Evolutionary conservation across 2,888 invertebrate genomes (phyloP).

Genomic region (Rhabditoides inermis): DNA sequence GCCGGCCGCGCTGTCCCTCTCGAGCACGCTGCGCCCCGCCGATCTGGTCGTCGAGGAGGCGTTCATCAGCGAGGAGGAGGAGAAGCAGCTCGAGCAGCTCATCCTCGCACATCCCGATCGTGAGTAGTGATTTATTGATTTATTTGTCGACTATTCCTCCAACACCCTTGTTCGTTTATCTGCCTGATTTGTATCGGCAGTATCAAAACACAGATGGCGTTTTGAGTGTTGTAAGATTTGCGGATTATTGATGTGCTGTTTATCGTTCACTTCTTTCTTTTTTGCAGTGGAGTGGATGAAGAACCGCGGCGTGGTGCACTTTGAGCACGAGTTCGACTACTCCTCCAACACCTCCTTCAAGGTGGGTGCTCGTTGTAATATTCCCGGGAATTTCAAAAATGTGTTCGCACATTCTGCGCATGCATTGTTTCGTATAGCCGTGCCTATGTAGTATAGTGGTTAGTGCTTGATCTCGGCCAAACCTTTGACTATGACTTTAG

Average conservation of each 20-base stretch:
- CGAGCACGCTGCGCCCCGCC: conserved; percentile 19
- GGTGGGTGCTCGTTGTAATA: conserved; percentile 12
- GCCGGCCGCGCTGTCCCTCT: conserved; percentile 12
- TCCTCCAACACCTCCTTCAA: conserved; percentile 29
- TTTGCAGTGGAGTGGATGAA: conserved; percentile 24
- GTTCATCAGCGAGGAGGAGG: conserved; percentile 22
- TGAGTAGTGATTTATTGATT: conserved; percentile 12
- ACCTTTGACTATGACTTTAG: too few relatives aligned
- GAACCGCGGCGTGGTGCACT: conserved; percentile 46
- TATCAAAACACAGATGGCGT: too few relatives aligned
- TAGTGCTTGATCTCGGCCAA: too few relatives aligned
- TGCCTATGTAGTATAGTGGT: too few relatives aligned
- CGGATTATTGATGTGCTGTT: too few relatives aligned
- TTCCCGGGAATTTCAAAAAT: too few relatives aligned
- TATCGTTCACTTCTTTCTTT: too few relatives aligned
- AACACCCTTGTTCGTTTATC: conserved; percentile 4
- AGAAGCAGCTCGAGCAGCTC: conserved; percentile 14
- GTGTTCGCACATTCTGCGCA: too few relatives aligned
- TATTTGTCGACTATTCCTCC: conserved; percentile 14
- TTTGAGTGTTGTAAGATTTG: too few relatives aligned
- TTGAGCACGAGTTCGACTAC: conserved; percentile 46
- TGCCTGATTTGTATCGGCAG: background rate
- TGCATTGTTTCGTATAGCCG: too few relatives aligned
- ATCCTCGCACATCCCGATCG: too few relatives aligned
- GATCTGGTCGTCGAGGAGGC: conserved; percentile 31